Evolutionary conservation across 2,797 vertebrate species (phyloP).

Genomic region (Clarias fuscus): DNA sequence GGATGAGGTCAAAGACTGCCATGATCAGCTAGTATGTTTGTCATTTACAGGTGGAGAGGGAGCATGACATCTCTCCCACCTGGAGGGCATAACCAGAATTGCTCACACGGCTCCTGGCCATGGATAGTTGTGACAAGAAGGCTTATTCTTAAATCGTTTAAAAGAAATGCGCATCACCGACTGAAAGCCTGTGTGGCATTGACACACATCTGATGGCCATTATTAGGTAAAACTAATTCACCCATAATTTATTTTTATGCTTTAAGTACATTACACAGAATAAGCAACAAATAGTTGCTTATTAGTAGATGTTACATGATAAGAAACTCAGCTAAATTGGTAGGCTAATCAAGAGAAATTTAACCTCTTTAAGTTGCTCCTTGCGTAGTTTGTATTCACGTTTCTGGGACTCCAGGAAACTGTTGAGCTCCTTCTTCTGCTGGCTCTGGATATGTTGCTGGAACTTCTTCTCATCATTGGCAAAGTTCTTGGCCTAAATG

Average conservation of each 20-base stretch:
- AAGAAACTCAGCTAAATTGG: not conserved
- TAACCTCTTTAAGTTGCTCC: constrained; percentile 96
- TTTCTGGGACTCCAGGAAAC: constrained; percentile 95
- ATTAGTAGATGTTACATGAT: not conserved
- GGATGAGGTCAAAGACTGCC: not conserved
- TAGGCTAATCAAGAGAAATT: not conserved
- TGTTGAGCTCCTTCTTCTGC: constrained; percentile 96
- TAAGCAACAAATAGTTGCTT: not conserved
- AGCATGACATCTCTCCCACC: not conserved
- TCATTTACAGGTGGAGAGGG: not conserved
- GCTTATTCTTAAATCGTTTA: not conserved
- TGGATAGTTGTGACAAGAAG: no score
- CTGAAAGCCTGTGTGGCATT: not conserved
- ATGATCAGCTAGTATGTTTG: not conserved
- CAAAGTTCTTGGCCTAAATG: constrained; percentile 88
- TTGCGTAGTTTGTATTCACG: constrained; percentile 98
- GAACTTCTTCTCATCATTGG: constrained; percentile 97
- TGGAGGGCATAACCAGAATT: not conserved
- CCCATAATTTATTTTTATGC: not conserved
- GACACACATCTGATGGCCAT: not conserved
- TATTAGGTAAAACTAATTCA: not conserved
- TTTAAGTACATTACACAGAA: not conserved
- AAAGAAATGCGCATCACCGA: not conserved
- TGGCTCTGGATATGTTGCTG: constrained; percentile 98
- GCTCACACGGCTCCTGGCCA: not conserved